A percentile compares a stretch with the other conserved stretches of the same genome.
Conservation (phyloP, 2,797 vertebrate genomes). For the Diplodus puntazzo region DNA sequence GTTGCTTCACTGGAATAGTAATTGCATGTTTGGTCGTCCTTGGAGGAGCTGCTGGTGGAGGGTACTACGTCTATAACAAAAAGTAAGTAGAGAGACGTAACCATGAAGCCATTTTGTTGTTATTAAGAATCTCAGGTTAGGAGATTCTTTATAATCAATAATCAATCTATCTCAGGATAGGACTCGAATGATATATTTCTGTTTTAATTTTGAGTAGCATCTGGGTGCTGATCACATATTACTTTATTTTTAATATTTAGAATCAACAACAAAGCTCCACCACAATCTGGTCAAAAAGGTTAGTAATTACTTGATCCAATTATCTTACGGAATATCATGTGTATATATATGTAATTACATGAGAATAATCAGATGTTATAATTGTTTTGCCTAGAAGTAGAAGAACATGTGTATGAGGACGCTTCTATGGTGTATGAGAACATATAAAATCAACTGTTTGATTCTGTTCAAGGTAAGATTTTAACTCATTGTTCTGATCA, state of each 20-base stretch:
- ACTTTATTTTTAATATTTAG: neutral
- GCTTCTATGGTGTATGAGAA: neutral
- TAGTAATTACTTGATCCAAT: neutral
- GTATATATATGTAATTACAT: neutral
- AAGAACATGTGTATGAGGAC: neutral
- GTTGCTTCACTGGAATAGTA: constrained; percentile 61
- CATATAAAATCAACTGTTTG: neutral
- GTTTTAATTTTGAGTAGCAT: neutral
- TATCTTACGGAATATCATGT: neutral
- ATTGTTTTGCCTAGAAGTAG: neutral
- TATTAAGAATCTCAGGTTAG: too few species aligned
- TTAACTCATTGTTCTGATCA: neutral
- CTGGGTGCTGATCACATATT: too few species aligned
- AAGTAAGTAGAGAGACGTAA: constrained; percentile 31
- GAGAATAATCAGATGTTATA: neutral
- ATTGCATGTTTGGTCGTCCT: constrained; percentile 24
- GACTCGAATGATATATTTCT: neutral
- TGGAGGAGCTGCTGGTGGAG: neutral
- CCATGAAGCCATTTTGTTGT: neutral
- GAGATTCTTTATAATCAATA: too few species aligned
- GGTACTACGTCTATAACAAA: neutral
- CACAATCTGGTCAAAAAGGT: neutral
- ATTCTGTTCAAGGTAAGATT: constrained; percentile 11
- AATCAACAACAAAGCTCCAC: neutral
- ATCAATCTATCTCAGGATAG: too few species aligned